These are phyloP conservation scores for Platichthys flesus DNA, from an alignment of 2,113 vertebrate species.

Conservation along the genomic window DNA sequence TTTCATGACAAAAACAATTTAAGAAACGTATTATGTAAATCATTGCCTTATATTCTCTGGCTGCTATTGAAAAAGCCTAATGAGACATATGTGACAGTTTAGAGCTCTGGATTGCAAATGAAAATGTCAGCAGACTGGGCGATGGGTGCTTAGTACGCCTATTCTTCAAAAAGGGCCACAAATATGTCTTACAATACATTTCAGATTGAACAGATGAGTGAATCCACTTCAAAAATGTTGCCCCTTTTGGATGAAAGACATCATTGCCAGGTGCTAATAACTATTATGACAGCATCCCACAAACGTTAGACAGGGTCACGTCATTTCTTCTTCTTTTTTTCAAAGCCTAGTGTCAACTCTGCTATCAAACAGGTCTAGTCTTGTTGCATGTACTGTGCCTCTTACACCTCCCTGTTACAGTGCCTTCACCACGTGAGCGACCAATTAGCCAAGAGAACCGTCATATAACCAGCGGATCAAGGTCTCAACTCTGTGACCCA, in stretches of 20 bases:
- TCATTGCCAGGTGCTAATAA: neutral
- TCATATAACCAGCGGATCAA: neutral
- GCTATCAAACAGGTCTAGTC: conserved; percentile 54
- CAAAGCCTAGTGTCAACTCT: conserved; percentile 32
- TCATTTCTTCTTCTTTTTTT: conserved; percentile 19
- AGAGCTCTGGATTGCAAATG: neutral
- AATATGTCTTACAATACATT: neutral
- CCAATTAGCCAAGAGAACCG: conserved; percentile 21
- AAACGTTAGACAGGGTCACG: conserved; percentile 32
- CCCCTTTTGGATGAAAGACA: conserved; percentile 18
- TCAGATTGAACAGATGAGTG: neutral
- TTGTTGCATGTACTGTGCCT: conserved; percentile 36
- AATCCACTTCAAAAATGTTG: neutral
- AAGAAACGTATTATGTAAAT: conserved; percentile 28
- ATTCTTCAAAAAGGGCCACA: neutral
- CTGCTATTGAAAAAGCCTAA: conserved; percentile 16
- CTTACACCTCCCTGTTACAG: conserved; percentile 6
- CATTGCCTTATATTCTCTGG: neutral
- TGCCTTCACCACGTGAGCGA: conserved; percentile 13
- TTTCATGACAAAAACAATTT: conserved; percentile 38
- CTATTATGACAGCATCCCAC: conserved; percentile 54
- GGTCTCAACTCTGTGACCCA: neutral
- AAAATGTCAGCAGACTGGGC: neutral
- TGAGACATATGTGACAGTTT: conserved; percentile 30
- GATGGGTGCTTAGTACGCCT: neutral